These are phyloP conservation scores for Pissodes strobi DNA, from an alignment of 1,140 invertebrate species.

Conservation along the genomic window DNA sequence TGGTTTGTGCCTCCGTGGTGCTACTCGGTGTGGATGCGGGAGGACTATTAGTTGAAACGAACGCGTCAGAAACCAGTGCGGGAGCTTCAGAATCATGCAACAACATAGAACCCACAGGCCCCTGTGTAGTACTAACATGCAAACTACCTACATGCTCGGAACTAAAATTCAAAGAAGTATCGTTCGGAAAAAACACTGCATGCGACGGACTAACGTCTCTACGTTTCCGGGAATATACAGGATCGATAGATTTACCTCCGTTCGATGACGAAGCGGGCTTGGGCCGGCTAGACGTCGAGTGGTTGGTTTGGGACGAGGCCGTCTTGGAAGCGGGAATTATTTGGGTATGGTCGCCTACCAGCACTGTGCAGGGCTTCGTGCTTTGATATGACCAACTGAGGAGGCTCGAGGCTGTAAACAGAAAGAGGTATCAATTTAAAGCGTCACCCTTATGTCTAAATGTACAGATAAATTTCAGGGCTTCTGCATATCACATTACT, in stretches of 20 bases:
- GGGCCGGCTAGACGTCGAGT: slow-evolving; percentile 62
- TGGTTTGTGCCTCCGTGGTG: no score
- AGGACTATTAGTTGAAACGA: slow-evolving; percentile 24
- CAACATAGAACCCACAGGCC: slow-evolving; percentile 30
- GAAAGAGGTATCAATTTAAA: background rate
- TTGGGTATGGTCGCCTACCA: slow-evolving; percentile 75
- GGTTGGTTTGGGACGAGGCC: slow-evolving; percentile 65
- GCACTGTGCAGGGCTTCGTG: slow-evolving; percentile 77
- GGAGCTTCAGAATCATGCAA: slow-evolving; percentile 24
- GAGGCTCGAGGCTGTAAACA: slow-evolving; percentile 73
- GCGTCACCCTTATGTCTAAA: background rate
- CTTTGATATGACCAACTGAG: slow-evolving; percentile 81
- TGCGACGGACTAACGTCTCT: slow-evolving; percentile 49
- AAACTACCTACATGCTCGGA: slow-evolving; percentile 40
- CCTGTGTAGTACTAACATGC: slow-evolving; percentile 44
- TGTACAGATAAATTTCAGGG: no score
- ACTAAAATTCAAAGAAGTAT: slow-evolving; percentile 23
- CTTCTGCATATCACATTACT: no score
- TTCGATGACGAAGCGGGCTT: slow-evolving; percentile 54
- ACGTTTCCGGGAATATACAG: slow-evolving; percentile 49
- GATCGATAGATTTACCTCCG: slow-evolving; percentile 65
- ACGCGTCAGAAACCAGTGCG: background rate
- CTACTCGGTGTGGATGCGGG: background rate
- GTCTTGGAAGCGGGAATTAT: slow-evolving; percentile 67
- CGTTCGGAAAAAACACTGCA: slow-evolving; percentile 45